Evolutionary conservation across 2,113 vertebrate genomes (phyloP).

Genomic region (Arenaria interpres): DNA sequence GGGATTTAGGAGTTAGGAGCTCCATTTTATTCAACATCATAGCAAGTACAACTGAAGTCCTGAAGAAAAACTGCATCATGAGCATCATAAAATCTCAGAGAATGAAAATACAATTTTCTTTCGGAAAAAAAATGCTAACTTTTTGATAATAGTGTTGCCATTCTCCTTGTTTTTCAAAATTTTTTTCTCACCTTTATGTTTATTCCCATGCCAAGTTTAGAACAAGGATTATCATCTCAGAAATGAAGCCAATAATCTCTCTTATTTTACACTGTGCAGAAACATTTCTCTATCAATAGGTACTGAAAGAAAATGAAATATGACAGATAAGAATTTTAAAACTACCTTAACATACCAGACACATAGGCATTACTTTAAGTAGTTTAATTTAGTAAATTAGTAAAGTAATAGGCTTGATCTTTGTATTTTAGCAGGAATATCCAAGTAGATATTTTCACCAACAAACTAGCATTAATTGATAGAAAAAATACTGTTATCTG

Average conservation of each 20-base stretch:
- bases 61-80: not conserved
- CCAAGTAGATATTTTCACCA: not conserved
- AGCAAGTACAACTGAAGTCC: not conserved
- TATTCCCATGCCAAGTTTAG: not conserved
- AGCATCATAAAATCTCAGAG: not conserved
- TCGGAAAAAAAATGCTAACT: fast-evolving
- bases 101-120: not conserved
- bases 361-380: not conserved
- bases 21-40: not conserved
- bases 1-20: not conserved
- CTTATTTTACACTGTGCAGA: not conserved
- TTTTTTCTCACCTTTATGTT: not conserved
- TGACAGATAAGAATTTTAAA: not conserved
- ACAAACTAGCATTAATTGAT: not conserved
- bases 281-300: not conserved
- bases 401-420: not conserved
- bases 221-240: not conserved
- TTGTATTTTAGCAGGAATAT: not conserved
- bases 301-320: not conserved
- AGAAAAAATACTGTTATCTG: not conserved
- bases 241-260: not conserved
- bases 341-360: not conserved
- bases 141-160: not conserved
- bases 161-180: not conserved
- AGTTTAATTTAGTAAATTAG: not conserved